These are phyloP conservation scores for Sycophila sp. DNA, from an alignment of 1,140 invertebrate genomes.

Conservation along the genomic window DNA sequence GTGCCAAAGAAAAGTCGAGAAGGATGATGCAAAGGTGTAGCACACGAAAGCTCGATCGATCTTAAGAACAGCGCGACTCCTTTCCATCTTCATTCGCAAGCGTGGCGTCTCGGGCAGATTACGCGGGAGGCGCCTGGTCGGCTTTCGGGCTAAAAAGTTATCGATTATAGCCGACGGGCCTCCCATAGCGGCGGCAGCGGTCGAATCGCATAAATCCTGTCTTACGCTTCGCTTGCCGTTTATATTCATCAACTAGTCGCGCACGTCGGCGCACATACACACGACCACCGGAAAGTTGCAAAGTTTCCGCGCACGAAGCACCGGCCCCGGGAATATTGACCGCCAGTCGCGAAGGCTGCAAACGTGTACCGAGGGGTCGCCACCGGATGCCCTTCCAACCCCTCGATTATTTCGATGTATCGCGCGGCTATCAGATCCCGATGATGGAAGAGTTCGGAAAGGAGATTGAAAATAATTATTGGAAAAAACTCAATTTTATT, in stretches of 20 bases:
- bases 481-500: no score
- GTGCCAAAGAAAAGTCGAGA: neutral
- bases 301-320: slow-evolving; percentile 6
- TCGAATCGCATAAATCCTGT: slow-evolving; percentile 34
- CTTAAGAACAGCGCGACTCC: neutral
- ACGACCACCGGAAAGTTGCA: neutral
- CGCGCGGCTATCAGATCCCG: neutral
- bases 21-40: no score
- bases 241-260: slow-evolving; percentile 35
- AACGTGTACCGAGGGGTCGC: neutral
- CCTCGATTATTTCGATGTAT: slow-evolving; percentile 32
- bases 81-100: slow-evolving; percentile 4
- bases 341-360: neutral
- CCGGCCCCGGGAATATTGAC: slow-evolving; percentile 27
- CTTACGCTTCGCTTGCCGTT: slow-evolving; percentile 28
- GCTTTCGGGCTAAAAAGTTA: slow-evolving; percentile 22
- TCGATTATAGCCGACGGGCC: slow-evolving; percentile 19
- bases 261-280: neutral
- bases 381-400: no score
- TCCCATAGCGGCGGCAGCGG: neutral
- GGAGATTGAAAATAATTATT: no score
- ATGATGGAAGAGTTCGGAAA: no score
- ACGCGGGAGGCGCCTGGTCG: neutral
- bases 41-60: neutral
- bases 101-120: neutral